These are phyloP conservation scores for Heptranchias perlo DNA, from an alignment of 2,113 vertebrate species.

Conservation along the genomic window DNA sequence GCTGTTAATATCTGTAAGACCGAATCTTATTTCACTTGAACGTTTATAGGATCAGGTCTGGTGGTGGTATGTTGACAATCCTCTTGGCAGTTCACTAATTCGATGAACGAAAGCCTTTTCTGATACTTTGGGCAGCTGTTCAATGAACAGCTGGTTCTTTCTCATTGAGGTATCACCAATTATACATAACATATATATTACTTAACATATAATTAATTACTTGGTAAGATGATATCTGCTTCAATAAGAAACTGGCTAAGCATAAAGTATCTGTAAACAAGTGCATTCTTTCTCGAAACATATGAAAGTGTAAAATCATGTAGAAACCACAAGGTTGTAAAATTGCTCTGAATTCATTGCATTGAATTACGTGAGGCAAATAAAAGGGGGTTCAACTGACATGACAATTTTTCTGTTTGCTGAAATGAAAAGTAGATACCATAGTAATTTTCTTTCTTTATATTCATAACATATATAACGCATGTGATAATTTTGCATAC, in stretches of 20 bases:
- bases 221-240: background rate
- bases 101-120: background rate
- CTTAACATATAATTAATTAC: background rate
- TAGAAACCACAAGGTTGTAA: background rate
- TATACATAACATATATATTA: background rate
- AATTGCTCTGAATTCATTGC: background rate
- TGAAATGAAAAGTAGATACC: background rate
- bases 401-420: background rate
- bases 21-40: background rate
- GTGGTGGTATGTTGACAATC: background rate
- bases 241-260: background rate
- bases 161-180: background rate
- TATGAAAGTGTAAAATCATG: background rate
- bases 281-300: no score
- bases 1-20: background rate
- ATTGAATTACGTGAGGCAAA: background rate
- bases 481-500: background rate
- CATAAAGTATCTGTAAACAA: background rate
- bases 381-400: background rate
- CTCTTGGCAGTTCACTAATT: background rate
- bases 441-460: background rate
- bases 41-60: background rate
- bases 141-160: background rate
- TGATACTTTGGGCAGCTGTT: constrained; percentile 9
- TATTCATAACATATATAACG: background rate